A percentile compares a stretch with the other conserved stretches of the same genome.
phyloP scores from a whole-genome alignment of 2,888 invertebrate genomes.

The Brachyptera putata region DNA sequence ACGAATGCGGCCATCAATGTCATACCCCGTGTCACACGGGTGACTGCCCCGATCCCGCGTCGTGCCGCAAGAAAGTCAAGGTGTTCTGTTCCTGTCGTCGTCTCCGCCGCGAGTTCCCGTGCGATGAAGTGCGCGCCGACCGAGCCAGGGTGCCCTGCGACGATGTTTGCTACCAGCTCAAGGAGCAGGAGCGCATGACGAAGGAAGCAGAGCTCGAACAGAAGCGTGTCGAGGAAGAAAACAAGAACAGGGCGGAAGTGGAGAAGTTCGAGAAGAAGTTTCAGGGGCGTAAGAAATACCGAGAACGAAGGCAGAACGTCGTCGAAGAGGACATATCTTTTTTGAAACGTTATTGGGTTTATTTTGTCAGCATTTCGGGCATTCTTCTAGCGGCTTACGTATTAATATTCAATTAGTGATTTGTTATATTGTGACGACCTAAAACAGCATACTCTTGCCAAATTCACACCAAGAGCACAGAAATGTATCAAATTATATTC shows the following conservation, averaged over 20 bases:
- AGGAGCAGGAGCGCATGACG: constrained; percentile 47
- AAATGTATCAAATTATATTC: too few species aligned
- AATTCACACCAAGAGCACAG: too few species aligned
- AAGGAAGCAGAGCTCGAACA: constrained; percentile 50
- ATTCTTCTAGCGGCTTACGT: constrained; percentile 38
- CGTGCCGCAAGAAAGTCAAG: constrained; percentile 76
- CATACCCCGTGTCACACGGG: constrained; percentile 69
- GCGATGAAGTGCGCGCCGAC: constrained; percentile 50
- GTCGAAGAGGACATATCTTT: constrained; percentile 40
- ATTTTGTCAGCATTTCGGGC: constrained; percentile 43
- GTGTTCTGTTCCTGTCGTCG: constrained; percentile 73
- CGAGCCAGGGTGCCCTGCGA: constrained; percentile 57
- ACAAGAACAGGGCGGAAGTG: constrained; percentile 65
- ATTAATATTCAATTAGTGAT: not conserved
- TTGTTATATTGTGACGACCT: too few species aligned
- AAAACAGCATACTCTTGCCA: too few species aligned
- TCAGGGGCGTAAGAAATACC: constrained; percentile 57
- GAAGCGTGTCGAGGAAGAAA: constrained; percentile 58
- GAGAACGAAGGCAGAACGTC: constrained; percentile 47
- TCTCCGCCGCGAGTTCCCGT: constrained; percentile 67
- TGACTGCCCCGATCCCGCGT: constrained; percentile 58
- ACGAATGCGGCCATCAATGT: constrained; percentile 82
- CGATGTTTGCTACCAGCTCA: constrained; percentile 57
- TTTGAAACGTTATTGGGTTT: constrained; percentile 49
- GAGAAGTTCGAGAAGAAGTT: constrained; percentile 75